These are phyloP conservation scores for Daphoenositta chrysoptera DNA, from an alignment of 2,113 vertebrate species.

Conservation along the genomic window DNA sequence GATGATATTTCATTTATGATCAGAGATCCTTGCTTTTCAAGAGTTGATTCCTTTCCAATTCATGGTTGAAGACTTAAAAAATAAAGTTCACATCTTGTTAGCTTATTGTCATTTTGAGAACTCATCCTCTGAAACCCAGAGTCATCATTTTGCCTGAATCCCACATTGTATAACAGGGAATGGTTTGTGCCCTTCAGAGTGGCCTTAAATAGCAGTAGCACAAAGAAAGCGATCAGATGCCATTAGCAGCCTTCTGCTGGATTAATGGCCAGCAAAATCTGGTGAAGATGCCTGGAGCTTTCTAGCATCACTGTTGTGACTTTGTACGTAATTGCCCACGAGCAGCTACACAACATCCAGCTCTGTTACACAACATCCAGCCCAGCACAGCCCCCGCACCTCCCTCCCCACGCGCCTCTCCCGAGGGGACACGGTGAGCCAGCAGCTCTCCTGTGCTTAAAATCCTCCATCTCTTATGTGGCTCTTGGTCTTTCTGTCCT, in stretches of 20 bases:
- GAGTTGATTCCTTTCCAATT: background rate
- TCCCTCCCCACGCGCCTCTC: background rate
- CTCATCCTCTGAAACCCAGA: background rate
- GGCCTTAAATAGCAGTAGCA: background rate
- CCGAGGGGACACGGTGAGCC: background rate
- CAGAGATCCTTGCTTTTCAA: background rate
- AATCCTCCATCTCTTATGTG: background rate
- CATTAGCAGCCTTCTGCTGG: slow-evolving; percentile 22
- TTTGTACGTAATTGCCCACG: background rate
- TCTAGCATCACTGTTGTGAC: background rate
- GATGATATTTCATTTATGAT: background rate
- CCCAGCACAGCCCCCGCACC: fast-evolving
- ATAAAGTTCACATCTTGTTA: background rate
- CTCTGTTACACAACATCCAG: background rate
- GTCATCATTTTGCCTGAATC: background rate
- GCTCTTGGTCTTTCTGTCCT: background rate
- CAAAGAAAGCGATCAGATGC: background rate
- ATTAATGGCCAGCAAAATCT: slow-evolving; percentile 15
- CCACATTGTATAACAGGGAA: background rate
- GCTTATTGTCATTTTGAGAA: background rate
- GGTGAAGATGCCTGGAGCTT: background rate
- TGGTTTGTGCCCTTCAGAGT: background rate
- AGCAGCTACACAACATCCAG: background rate
- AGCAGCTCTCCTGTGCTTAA: background rate
- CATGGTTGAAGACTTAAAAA: background rate